These are phyloP conservation scores for Synanthedon andrenaeformis DNA, from an alignment of 2,888 invertebrate genomes.

Conservation along the genomic window DNA sequence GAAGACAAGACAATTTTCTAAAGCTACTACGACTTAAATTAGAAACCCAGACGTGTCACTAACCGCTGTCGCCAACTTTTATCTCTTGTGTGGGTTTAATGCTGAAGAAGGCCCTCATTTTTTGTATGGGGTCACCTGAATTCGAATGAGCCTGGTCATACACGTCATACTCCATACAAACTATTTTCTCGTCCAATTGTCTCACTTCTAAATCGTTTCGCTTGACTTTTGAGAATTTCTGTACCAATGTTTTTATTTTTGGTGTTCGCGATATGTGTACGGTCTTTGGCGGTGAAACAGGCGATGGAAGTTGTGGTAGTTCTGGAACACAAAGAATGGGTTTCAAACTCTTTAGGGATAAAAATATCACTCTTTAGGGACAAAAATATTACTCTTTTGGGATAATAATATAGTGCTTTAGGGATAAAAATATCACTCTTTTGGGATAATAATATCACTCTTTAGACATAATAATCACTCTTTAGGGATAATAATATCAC, in stretches of 20 bases:
- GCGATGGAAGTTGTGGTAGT: background rate
- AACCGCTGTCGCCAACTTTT: background rate
- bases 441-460: too few species aligned
- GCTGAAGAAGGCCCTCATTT: conserved; percentile 46
- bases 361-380: too few species aligned
- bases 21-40: too few species aligned
- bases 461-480: too few species aligned
- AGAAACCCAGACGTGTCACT: too few species aligned
- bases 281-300: conserved; percentile 6
- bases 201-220: conserved; percentile 42
- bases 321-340: background rate
- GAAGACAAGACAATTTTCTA: too few species aligned
- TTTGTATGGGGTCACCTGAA: conserved; percentile 23
- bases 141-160: conserved; percentile 15
- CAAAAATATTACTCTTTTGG: too few species aligned
- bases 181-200: conserved; percentile 45
- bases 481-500: too few species aligned
- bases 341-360: too few species aligned
- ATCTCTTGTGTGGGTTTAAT: conserved; percentile 20
- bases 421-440: too few species aligned
- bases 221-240: conserved; percentile 42
- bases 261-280: conserved; percentile 40
- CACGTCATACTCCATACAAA: conserved; percentile 53
- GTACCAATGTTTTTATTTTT: conserved; percentile 42
- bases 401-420: too few species aligned